Conservation (phyloP, 2,888 invertebrate genomes). For the Elegia similella region DNA sequence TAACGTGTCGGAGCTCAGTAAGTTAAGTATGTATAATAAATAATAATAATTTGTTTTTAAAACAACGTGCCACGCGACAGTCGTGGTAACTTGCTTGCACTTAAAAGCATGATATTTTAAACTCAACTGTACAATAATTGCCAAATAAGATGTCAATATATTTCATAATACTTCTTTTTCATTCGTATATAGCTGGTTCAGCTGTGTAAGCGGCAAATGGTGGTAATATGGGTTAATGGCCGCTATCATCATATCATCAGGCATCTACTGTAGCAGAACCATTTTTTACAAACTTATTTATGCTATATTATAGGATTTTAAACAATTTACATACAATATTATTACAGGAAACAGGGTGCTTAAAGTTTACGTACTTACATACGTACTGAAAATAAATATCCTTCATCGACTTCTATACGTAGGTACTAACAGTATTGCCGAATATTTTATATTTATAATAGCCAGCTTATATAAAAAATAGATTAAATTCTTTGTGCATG, state of each 20-base stretch:
- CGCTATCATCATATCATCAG: not conserved
- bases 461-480: too few species aligned
- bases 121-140: not conserved
- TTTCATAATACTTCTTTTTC: not conserved
- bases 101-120: not conserved
- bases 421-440: too few species aligned
- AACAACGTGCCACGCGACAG: constrained; percentile 35
- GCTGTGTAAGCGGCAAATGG: not conserved
- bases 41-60: constrained; percentile 32
- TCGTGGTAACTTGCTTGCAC: constrained; percentile 21
- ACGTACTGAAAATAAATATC: too few species aligned
- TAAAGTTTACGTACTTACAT: too few species aligned
- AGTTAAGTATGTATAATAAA: constrained; percentile 31
- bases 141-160: too few species aligned
- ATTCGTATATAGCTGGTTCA: not conserved
- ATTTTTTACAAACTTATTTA: not conserved
- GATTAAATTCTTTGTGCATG: not conserved
- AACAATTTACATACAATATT: too few species aligned
- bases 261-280: not conserved
- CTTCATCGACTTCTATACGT: too few species aligned
- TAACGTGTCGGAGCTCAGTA: constrained; percentile 39
- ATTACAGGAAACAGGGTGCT: too few species aligned
- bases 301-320: too few species aligned
- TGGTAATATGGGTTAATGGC: not conserved
- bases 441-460: too few species aligned